Evolutionary conservation across 2,888 invertebrate species (phyloP).

Genomic region (Rotaria sp.): DNA sequence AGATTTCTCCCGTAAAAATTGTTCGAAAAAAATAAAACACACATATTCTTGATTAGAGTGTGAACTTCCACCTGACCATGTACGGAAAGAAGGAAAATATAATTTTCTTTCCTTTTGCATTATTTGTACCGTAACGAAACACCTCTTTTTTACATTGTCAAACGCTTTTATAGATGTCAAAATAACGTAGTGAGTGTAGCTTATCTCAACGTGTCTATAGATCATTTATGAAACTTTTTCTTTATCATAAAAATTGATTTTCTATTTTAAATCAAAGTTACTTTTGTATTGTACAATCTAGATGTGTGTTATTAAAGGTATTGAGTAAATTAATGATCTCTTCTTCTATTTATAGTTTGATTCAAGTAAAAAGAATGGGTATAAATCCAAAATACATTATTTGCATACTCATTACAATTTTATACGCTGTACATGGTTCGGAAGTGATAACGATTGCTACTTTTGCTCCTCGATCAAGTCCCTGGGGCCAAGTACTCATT

Average conservation of each 20-base stretch:
- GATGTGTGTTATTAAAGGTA: background rate
- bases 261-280: background rate
- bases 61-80: no score
- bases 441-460: background rate
- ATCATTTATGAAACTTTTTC: background rate
- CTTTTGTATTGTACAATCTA: background rate
- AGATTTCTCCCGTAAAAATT: no score
- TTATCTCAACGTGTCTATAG: background rate
- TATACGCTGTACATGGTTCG: background rate
- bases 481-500: no score
- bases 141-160: no score
- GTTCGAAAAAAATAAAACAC: no score
- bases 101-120: no score
- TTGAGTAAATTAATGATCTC: background rate
- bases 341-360: background rate
- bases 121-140: no score
- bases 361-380: background rate
- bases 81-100: no score
- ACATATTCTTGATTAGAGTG: no score
- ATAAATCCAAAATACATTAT: background rate
- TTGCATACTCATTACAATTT: background rate
- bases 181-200: no score
- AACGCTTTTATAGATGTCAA: no score
- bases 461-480: background rate
- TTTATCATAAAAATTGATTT: background rate